phyloP scores from a whole-genome alignment of 2,797 vertebrate genomes.

The Sebastes goodei region DNA sequence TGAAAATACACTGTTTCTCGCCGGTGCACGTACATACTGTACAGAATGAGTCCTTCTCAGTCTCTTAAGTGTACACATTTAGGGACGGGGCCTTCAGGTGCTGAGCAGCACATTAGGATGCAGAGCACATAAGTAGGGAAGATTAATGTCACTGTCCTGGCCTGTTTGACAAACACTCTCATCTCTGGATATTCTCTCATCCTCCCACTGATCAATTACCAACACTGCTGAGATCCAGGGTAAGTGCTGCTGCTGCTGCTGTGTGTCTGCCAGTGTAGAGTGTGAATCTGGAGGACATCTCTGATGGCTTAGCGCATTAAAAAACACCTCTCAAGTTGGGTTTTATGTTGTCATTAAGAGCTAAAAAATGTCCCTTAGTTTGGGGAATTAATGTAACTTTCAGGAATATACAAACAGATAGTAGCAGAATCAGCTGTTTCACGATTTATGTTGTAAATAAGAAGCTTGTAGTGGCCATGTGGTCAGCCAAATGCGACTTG shows the following conservation, averaged over 20 bases:
- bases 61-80: not conserved
- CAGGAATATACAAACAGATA: not conserved
- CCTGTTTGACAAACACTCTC: slow-evolving; percentile 67
- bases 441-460: slow-evolving; percentile 23
- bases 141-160: slow-evolving; percentile 72
- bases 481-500: slow-evolving; percentile 11
- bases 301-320: slow-evolving; percentile 1
- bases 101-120: slow-evolving; percentile 67
- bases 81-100: not conserved
- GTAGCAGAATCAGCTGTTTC: not conserved
- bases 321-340: not conserved
- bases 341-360: not conserved
- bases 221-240: slow-evolving; percentile 31
- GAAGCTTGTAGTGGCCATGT: slow-evolving; percentile 22
- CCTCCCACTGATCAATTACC: slow-evolving; percentile 66
- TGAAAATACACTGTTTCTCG: not conserved
- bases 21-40: not conserved
- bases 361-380: not conserved
- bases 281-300: not conserved
- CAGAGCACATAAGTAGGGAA: slow-evolving; percentile 56
- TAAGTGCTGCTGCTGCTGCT: slow-evolving; percentile 15
- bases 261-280: not conserved
- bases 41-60: not conserved
- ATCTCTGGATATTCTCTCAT: slow-evolving; percentile 64
- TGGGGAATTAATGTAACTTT: not conserved